These are phyloP conservation scores for Nycticorax nycticorax DNA, from an alignment of 2,113 vertebrate species.

Conservation along the genomic window DNA sequence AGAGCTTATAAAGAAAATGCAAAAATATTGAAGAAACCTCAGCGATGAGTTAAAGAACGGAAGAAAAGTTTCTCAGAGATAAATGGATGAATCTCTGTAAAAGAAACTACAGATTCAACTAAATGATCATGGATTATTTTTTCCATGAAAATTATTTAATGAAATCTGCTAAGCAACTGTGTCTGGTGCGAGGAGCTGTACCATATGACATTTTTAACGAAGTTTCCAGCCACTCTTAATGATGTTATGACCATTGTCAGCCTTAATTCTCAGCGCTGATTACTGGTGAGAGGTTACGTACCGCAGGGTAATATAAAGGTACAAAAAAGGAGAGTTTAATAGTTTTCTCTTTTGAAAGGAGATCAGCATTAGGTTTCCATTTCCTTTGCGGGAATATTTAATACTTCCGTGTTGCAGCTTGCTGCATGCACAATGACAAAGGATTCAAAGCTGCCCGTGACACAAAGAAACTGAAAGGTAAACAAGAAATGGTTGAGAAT, in stretches of 20 bases:
- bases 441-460: not conserved
- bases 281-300: not conserved
- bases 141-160: not conserved
- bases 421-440: not conserved
- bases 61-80: not conserved
- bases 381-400: not conserved
- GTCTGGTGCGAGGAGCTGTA: not conserved
- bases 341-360: not conserved
- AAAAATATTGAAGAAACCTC: not conserved
- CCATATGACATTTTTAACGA: not conserved
- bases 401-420: not conserved
- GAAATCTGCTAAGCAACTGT: not conserved
- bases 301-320: not conserved
- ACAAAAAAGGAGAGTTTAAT: not conserved
- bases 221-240: not conserved
- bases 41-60: not conserved
- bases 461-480: not conserved
- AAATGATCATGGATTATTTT: not conserved
- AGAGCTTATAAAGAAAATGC: not conserved
- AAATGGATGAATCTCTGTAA: not conserved
- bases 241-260: not conserved
- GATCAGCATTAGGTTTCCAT: not conserved
- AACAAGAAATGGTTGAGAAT: not conserved
- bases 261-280: not conserved
- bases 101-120: not conserved